Base-by-base conservation (phyloP, 1,140 invertebrate species). In the Zeugodacus cucurbitae region DNA sequence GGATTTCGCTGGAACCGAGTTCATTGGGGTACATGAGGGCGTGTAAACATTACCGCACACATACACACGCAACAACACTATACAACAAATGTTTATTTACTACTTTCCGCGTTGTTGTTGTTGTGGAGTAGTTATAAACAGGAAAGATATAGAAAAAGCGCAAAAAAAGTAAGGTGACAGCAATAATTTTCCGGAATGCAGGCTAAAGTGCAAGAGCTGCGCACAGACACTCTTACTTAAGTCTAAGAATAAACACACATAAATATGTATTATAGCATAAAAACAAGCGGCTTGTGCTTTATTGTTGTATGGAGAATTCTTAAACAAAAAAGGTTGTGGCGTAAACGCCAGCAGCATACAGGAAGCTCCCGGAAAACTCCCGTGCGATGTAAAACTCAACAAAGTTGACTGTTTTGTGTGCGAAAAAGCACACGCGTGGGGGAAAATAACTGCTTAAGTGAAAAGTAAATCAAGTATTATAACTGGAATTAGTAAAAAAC, bases 21-120 rank as follows among this genome's bases (percentile, higher is more conserved):
- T 82, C 74, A 82, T 82, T 82, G 44, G 74, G 74, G 74, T 82
- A 82, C 74, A 82, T 14, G 44, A 82, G 74, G 74, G 74, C 74
- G 41, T 41, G 41, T 26, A 82, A 82, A 82, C 74, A 82, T 10
- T 82, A 41, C 8, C 41, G n/a, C 11, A 82, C 0, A 82, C 26
- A 82, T 29, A 48, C 41, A 82, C 26, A 67, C 64, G 5, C n/a
- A 62, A 11, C 48, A 54, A 54, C 48, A 54, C 48, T 54, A 54
- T 11, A 14, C 44, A 48, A 48, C 44, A 48, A 48, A 48, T 48
- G 44, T 48, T 48, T 48, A 48, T 48, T 14, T 48, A 48, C 44
- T 14, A 2, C 44, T 11, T 48, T 1, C 3, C 58, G n/a, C 8
- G n/a, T 62, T 26, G 58, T 26, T 26, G n/a, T 3, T 62, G 22